These are phyloP conservation scores for Dolomedes plantarius DNA, from an alignment of 2,888 invertebrate genomes.

Conservation along the genomic window DNA sequence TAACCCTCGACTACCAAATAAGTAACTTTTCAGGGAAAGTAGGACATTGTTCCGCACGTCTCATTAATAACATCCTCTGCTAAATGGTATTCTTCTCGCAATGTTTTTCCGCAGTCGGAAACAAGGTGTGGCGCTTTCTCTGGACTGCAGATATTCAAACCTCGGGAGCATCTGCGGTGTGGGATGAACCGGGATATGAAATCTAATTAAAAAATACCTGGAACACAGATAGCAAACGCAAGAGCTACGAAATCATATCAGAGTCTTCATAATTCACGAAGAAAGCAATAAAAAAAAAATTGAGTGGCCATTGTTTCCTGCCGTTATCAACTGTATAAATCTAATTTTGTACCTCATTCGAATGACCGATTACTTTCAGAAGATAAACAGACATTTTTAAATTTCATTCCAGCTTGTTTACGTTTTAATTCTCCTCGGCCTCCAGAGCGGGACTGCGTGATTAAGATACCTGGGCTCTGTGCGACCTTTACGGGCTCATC, in stretches of 20 bases:
- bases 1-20: too few species aligned
- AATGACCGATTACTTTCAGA: not conserved
- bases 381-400: conserved; percentile 5
- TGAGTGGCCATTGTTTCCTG: not conserved
- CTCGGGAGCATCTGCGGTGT: not conserved
- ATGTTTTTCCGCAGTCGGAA: not conserved
- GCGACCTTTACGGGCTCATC: conserved; percentile 17
- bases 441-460: not conserved
- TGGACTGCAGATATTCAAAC: too few species aligned
- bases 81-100: not conserved
- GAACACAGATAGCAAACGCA: not conserved
- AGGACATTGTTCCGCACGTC: not conserved
- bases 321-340: not conserved
- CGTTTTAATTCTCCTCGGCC: not conserved
- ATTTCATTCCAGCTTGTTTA: not conserved
- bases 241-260: not conserved
- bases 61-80: not conserved
- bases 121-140: not conserved
- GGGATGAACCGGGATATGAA: not conserved
- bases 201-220: not conserved
- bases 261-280: not conserved
- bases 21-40: too few species aligned
- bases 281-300: not conserved
- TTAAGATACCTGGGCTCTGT: conserved; percentile 17
- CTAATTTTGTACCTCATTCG: not conserved